Conservation (phyloP, 2,113 vertebrate genomes). For the Poecile atricapillus region DNA sequence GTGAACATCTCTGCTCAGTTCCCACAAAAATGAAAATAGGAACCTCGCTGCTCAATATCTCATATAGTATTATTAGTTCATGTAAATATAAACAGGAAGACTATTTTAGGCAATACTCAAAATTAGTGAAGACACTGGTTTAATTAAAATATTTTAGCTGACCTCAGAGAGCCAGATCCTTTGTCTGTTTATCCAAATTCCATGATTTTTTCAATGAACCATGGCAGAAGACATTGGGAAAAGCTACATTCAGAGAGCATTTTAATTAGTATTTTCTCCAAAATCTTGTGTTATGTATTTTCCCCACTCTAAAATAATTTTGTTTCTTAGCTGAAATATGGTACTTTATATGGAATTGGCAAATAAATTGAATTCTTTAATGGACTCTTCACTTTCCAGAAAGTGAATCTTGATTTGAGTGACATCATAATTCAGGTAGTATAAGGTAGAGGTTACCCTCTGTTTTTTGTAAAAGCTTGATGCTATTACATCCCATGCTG, state of each 20-base stretch:
- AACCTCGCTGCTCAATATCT: not conserved
- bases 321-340: not conserved
- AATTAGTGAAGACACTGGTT: not conserved
- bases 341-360: not conserved
- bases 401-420: not conserved
- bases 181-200: not conserved
- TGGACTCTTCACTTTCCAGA: not conserved
- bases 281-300: not conserved
- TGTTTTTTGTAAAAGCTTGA: not conserved
- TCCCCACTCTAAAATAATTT: not conserved
- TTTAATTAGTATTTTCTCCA: not conserved
- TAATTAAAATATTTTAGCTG: not conserved
- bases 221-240: not conserved
- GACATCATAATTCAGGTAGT: not conserved
- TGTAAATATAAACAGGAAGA: not conserved
- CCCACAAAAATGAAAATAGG: not conserved
- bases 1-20: not conserved
- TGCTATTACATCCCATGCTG: not conserved
- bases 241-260: accelerated
- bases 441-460: not conserved
- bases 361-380: not conserved
- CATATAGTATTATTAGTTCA: not conserved
- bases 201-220: not conserved
- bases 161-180: not conserved
- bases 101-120: not conserved